Conservation (phyloP, 2,888 invertebrate species). For the Agrochola circellaris region DNA sequence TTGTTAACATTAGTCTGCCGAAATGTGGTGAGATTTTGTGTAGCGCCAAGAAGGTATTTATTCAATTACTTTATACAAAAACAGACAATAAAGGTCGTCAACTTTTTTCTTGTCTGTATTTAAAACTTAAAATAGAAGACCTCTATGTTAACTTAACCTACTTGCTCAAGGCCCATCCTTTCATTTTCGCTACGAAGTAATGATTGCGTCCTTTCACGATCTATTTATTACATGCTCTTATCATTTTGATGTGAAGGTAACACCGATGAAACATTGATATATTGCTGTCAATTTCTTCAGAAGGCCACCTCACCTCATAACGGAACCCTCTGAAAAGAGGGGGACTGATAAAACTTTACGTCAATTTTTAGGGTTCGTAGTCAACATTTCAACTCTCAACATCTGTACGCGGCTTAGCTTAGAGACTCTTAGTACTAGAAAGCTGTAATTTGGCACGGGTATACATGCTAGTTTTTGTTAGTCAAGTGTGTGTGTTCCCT, state of each 20-base stretch:
- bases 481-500: too few relatives aligned
- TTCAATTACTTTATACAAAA: not conserved
- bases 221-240: conserved; percentile 29
- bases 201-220: conserved; percentile 31
- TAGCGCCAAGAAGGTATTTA: too few relatives aligned
- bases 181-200: conserved; percentile 24
- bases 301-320: too few relatives aligned
- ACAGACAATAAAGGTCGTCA: not conserved
- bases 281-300: not conserved
- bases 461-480: too few relatives aligned
- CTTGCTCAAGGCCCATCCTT: conserved; percentile 42
- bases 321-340: not conserved
- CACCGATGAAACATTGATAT: not conserved
- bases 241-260: conserved; percentile 14
- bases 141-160: conserved; percentile 25
- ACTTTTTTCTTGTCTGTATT: not conserved
- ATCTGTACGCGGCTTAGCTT: too few relatives aligned
- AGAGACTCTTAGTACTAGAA: too few relatives aligned
- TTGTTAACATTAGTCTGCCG: not conserved
- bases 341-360: not conserved
- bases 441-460: too few relatives aligned
- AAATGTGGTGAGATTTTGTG: not conserved
- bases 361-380: too few relatives aligned
- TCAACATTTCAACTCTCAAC: too few relatives aligned
- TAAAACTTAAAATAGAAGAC: not conserved